Base-by-base conservation (phyloP, 2,888 invertebrate species). In the Noctua comes region DNA sequence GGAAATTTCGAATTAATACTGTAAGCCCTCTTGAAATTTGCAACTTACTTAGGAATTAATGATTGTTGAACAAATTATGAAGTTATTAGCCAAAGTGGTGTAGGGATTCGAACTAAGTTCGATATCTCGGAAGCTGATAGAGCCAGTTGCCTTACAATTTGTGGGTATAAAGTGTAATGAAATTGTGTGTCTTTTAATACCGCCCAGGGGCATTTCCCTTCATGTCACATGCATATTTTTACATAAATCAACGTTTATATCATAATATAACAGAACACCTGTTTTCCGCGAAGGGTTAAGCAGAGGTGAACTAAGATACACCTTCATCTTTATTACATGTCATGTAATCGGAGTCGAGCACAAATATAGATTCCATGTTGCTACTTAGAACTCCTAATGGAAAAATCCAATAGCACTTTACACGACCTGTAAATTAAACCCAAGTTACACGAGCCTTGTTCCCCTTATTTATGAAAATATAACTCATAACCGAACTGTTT, bases 1-100 rank as follows among this genome's bases (percentile, higher is more conserved):
- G 73, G 73, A 82, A 82, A 59, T 57, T 62, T 0, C 2, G 6
- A 31, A 77, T 68, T 24, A 72, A 82, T 75, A 72, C 62, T 64
- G 66, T 78, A 82, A 82, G 62, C 77, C 65, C 68, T 68, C 68
- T 77, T 62, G 51, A 82, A 68, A 72, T 85, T 76, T 64, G 57
- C 75, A 76, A 83, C 76, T 79, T 79, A 79, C 65, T 85, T 31
- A 46, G 46, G 68, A 72, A 85, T 83, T 80, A 85, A 80, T 83
- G 76, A 83, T 81, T 80, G 73, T 66, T 68, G 76, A 85, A 83
- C 81, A 85, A 85, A 85, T 85, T 83, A 81, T 68, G 57, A 85
- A 83, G 82, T 85, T 85, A 81, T 85, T 85, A 76, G 64, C 68
- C n/a, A 65, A 80, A 83, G 75, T 82, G 75, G 75, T 73, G 70